A percentile compares a stretch with the other conserved stretches of the same genome.
Evolutionary conservation across 1,140 invertebrate genomes (phyloP).

Genomic region (Bombus pyrosoma): DNA sequence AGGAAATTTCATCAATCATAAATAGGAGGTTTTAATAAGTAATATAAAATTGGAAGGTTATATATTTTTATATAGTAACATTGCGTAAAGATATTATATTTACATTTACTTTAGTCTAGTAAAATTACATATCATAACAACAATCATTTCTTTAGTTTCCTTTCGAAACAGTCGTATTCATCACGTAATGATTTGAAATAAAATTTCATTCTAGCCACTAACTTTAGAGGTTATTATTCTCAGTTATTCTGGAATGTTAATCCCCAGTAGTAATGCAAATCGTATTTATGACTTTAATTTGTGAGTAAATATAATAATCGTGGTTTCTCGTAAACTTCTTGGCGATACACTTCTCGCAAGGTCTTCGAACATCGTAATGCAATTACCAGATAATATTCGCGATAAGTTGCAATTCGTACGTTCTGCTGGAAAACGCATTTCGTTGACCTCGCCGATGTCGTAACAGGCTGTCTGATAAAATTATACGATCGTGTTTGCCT

Average conservation of each 20-base stretch:
- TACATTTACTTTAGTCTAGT: too few species aligned
- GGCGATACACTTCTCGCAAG: not conserved
- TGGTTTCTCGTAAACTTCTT: not conserved
- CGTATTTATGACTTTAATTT: not conserved
- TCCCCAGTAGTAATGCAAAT: not conserved
- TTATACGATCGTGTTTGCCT: conserved; percentile 29
- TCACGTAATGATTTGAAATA: too few species aligned
- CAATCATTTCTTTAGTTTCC: too few species aligned
- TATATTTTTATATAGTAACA: too few species aligned
- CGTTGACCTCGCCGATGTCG: conserved; percentile 37
- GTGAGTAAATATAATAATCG: too few species aligned
- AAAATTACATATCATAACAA: too few species aligned
- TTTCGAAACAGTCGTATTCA: too few species aligned
- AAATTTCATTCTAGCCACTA: too few species aligned
- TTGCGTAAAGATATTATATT: too few species aligned
- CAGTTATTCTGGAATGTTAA: not conserved
- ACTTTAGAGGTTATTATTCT: too few species aligned
- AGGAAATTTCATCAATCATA: not conserved
- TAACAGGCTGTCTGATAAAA: conserved; percentile 27
- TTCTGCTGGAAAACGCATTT: conserved; percentile 23
- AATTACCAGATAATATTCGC: conserved; percentile 20
- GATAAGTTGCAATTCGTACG: conserved; percentile 8
- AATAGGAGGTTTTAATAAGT: too few species aligned
- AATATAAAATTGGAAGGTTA: too few species aligned
- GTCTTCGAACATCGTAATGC: conserved; percentile 22